Conservation (phyloP, 2,113 vertebrate species). For the Ceyx melanurus region DNA sequence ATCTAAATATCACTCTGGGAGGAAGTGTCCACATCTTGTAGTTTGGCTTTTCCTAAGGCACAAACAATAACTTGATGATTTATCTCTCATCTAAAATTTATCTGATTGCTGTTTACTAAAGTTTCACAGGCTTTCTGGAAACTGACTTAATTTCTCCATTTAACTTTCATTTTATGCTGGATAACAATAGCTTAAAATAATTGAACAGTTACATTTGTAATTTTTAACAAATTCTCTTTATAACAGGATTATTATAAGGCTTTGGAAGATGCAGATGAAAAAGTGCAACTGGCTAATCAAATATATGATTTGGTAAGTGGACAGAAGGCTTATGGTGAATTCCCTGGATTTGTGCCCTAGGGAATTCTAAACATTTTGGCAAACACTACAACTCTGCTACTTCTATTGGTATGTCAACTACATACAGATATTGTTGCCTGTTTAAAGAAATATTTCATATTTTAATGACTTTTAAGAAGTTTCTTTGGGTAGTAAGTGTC, state of each 20-base stretch:
- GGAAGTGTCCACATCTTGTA: background rate
- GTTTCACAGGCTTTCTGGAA: background rate
- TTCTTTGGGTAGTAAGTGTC: background rate
- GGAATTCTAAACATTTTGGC: background rate
- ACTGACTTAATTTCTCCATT: background rate
- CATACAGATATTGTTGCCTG: background rate
- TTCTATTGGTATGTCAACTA: background rate
- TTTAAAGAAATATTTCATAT: background rate
- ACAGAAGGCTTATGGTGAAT: background rate
- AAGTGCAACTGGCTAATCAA: constrained; percentile 98
- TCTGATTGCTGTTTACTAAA: background rate
- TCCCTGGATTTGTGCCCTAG: background rate
- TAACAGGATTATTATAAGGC: constrained; percentile 97
- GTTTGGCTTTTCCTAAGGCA: background rate
- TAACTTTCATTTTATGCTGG: background rate
- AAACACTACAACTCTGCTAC: background rate
- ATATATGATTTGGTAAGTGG: constrained; percentile 98
- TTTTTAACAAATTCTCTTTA: background rate
- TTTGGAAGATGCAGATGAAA: constrained; percentile 97
- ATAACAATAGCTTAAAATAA: background rate
- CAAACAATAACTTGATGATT: background rate
- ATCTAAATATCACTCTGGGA: background rate
- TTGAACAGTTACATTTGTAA: background rate
- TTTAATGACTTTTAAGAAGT: background rate
- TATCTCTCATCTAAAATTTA: background rate